Conservation (phyloP, 2,888 invertebrate species). For the Rhamnusium bicolor region DNA sequence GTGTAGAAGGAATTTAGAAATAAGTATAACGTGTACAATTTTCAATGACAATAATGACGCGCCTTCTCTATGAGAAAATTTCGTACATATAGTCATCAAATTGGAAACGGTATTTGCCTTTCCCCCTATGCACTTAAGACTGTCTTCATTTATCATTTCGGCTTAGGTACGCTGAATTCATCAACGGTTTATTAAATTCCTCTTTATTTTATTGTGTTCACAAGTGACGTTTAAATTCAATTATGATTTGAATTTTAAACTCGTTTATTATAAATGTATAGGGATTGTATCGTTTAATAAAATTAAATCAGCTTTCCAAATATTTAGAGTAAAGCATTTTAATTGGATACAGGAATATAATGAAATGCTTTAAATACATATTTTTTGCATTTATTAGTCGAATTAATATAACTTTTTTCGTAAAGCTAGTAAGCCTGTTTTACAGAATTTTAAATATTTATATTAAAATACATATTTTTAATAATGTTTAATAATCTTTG, state of each 20-base stretch:
- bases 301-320: constrained; percentile 19
- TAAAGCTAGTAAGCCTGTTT: neutral
- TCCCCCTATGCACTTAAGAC: constrained; percentile 12
- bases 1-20: too few relatives aligned
- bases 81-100: constrained; percentile 26
- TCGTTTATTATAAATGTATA: constrained; percentile 27
- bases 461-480: too few relatives aligned
- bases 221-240: constrained; percentile 29
- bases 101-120: constrained; percentile 29
- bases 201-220: constrained; percentile 29
- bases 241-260: constrained; percentile 30
- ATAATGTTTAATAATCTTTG: too few relatives aligned
- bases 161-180: constrained; percentile 31
- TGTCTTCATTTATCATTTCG: constrained; percentile 30
- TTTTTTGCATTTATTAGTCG: neutral
- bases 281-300: constrained; percentile 3
- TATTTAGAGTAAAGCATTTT: constrained; percentile 18
- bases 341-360: constrained; percentile 3
- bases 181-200: constrained; percentile 32
- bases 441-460: neutral
- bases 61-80: constrained; percentile 1
- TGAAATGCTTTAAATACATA: constrained; percentile 5
- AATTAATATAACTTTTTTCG: neutral
- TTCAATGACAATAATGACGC: neutral
- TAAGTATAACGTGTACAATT: too few relatives aligned